Evolutionary conservation across 1,140 invertebrate genomes (phyloP).

Genomic region (Eulimnadia texana): DNA sequence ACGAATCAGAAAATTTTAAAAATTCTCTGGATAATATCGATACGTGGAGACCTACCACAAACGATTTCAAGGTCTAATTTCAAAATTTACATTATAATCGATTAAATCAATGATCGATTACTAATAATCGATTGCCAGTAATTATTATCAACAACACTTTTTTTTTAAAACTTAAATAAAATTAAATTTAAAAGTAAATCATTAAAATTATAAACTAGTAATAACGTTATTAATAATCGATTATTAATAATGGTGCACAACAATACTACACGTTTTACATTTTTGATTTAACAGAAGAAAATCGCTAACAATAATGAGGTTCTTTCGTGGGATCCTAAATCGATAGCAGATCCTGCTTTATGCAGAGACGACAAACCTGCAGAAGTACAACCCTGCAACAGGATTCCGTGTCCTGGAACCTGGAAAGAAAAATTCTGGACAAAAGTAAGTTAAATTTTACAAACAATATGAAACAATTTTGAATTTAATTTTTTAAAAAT

Average conservation of each 20-base stretch:
- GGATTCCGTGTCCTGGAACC: conserved; percentile 22
- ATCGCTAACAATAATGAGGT: conserved; percentile 3
- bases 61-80: not conserved
- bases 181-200: too few species aligned
- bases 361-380: conserved; percentile 29
- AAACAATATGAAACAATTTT: not conserved
- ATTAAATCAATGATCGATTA: not conserved
- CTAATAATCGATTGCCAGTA: not conserved
- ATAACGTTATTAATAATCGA: too few species aligned
- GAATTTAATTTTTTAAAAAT: not conserved
- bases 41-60: not conserved
- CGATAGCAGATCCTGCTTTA: conserved; percentile 37
- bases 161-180: not conserved
- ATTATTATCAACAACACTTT: not conserved
- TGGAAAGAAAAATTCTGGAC: conserved; percentile 26
- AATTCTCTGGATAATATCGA: conserved; percentile 24
- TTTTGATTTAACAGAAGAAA: conserved; percentile 7
- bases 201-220: too few species aligned
- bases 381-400: conserved; percentile 22
- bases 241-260: not conserved
- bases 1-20: conserved; percentile 23
- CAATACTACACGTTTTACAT: not conserved
- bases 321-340: conserved; percentile 26
- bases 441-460: conserved; percentile 18
- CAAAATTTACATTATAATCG: not conserved